Conservation (phyloP, 2,113 vertebrate species). For the Lynx canadensis region DNA sequence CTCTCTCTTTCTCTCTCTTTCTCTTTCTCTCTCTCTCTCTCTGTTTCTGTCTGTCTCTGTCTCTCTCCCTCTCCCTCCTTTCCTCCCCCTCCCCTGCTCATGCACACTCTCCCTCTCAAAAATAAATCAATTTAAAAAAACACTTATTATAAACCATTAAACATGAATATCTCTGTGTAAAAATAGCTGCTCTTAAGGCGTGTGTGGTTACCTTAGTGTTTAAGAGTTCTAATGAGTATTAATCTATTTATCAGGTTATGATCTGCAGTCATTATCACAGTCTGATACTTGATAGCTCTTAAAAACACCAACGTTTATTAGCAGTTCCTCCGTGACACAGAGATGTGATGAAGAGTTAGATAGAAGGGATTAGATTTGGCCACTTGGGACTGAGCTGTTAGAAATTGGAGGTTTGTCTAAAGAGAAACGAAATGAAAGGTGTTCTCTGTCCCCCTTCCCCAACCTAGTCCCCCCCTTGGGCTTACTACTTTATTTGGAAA, state of each 20-base stretch:
- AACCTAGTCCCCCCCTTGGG: background rate
- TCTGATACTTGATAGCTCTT: slow-evolving; percentile 4
- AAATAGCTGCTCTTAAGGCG: background rate
- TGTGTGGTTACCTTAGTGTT: background rate
- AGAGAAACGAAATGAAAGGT: background rate
- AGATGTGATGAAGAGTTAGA: background rate
- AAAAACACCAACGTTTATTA: background rate
- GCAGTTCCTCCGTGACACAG: background rate
- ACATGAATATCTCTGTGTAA: background rate
- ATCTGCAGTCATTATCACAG: background rate
- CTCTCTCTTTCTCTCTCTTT: background rate
- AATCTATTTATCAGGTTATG: background rate
- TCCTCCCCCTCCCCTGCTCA: too few species aligned
- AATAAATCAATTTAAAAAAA: too few species aligned
- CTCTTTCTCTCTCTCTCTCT: background rate
- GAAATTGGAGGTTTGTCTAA: slow-evolving; percentile 44
- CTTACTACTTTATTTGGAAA: background rate
- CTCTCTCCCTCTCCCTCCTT: background rate
- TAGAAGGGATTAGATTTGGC: background rate
- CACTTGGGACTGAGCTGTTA: background rate
- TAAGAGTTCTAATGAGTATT: background rate
- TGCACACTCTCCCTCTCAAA: too few species aligned
- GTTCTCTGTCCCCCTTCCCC: background rate
- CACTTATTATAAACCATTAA: background rate
- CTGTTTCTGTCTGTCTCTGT: background rate